Percentiles rank a stretch among this genome's conserved stretches.
These are phyloP conservation scores for Ferrisia virgata DNA, from an alignment of 2,888 invertebrate species.

Conservation along the genomic window DNA sequence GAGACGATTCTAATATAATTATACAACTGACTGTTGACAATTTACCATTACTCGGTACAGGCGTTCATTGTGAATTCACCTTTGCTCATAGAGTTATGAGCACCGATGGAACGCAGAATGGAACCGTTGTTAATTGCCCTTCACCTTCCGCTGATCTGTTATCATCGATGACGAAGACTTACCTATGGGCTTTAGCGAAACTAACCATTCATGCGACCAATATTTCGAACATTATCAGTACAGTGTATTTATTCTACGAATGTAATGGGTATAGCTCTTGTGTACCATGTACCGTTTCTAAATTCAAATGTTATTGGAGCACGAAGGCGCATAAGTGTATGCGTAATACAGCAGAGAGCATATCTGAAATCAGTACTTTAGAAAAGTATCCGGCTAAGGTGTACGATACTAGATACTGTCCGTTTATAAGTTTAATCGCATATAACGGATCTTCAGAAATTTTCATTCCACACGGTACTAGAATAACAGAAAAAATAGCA, in stretches of 20 bases:
- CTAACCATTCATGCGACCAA: conserved; percentile 86
- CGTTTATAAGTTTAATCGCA: conserved; percentile 85
- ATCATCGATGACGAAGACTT: conserved; percentile 86
- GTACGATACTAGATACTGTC: conserved; percentile 92
- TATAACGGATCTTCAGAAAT: conserved; percentile 78
- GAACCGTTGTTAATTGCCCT: conserved; percentile 89
- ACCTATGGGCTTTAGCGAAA: conserved; percentile 92
- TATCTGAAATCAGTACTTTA: conserved; percentile 77
- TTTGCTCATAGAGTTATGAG: conserved; percentile 84
- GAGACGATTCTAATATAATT: conserved; percentile 88
- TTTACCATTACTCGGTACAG: conserved; percentile 83
- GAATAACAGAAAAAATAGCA: conserved; percentile 82
- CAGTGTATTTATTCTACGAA: conserved; percentile 97
- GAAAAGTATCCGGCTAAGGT: conserved; percentile 79
- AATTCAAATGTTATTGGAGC: conserved; percentile 98
- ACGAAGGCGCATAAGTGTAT: conserved; percentile 94
- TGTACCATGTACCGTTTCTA: conserved; percentile 91
- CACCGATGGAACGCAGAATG: conserved; percentile 85
- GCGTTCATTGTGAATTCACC: conserved; percentile 90
- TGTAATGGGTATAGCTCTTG: conserved; percentile 96
- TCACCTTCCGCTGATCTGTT: conserved; percentile 91
- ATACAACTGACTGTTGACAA: conserved; percentile 92
- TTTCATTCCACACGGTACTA: conserved; percentile 86
- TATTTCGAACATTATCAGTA: conserved; percentile 92
- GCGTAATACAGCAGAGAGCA: conserved; percentile 89